Percentiles rank a stretch among this genome's conserved stretches.
phyloP scores from a whole-genome alignment of 2,888 invertebrate genomes.

The Leptinotarsa juncta region DNA sequence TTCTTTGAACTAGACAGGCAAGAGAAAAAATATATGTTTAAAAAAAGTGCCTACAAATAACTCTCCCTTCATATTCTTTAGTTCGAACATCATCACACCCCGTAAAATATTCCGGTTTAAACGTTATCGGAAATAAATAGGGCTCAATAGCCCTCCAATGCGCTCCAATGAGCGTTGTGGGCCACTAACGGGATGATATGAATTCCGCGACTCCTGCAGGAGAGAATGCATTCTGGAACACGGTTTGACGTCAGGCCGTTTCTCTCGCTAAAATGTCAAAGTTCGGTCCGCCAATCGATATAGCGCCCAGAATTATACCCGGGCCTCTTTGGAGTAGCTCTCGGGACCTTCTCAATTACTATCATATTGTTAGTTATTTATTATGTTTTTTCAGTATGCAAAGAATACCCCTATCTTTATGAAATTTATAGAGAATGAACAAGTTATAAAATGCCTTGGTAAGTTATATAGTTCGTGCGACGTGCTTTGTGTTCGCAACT shows the following conservation, averaged over 20 bases:
- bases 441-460: neutral
- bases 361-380: slow-evolving; percentile 4
- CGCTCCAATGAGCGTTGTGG: neutral
- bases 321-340: slow-evolving; percentile 35
- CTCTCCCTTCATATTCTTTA: neutral
- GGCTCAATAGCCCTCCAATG: too few species aligned
- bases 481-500: neutral
- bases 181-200: slow-evolving; percentile 10
- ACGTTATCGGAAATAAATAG: slow-evolving; percentile 1
- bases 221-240: slow-evolving; percentile 26
- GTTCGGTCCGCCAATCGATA: slow-evolving; percentile 56
- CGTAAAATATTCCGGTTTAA: neutral
- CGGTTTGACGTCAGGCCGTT: slow-evolving; percentile 42
- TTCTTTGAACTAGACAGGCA: too few species aligned
- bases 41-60: neutral
- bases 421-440: neutral
- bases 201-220: slow-evolving; percentile 20
- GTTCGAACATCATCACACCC: neutral
- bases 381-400: neutral
- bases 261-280: slow-evolving; percentile 53
- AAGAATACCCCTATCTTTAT: neutral
- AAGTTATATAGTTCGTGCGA: neutral
- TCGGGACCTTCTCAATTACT: slow-evolving; percentile 14
- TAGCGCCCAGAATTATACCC: slow-evolving; percentile 52
- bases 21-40: too few species aligned